Conservation (phyloP, 2,797 vertebrate genomes). For the Peromyscus eremicus region DNA sequence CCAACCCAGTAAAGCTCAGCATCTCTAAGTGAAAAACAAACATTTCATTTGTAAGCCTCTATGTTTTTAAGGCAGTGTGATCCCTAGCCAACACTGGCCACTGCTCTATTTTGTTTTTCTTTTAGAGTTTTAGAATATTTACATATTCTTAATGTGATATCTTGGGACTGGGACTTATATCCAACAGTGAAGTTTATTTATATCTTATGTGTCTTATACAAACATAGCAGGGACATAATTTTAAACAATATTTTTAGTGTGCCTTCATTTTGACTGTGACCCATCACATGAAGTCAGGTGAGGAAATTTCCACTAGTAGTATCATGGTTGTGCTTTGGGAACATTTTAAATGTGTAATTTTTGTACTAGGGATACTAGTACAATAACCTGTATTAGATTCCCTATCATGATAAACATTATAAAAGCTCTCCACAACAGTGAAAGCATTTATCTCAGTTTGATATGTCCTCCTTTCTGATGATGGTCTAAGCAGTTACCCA, state of each 20-base stretch:
- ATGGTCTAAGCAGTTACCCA: neutral
- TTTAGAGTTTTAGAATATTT: slow-evolving; percentile 3
- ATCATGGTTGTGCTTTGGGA: neutral
- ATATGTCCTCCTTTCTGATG: neutral
- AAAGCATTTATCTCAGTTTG: neutral
- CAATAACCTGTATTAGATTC: neutral
- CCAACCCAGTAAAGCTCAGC: neutral
- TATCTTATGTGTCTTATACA: neutral
- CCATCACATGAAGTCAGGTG: neutral
- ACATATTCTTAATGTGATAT: neutral
- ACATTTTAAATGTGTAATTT: neutral
- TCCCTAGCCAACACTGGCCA: neutral
- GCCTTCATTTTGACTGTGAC: neutral
- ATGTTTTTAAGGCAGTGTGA: neutral
- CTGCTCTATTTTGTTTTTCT: neutral
- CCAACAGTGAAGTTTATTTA: neutral
- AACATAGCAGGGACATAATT: neutral
- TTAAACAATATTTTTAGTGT: neutral
- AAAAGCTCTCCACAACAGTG: neutral
- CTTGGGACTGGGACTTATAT: neutral
- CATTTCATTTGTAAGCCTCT: neutral
- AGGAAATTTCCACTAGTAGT: neutral
- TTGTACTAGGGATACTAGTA: neutral
- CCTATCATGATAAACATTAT: neutral
- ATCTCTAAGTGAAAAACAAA: neutral